phyloP scores from a whole-genome alignment of 1,140 invertebrate genomes.

The Hirudo medicinalis region DNA sequence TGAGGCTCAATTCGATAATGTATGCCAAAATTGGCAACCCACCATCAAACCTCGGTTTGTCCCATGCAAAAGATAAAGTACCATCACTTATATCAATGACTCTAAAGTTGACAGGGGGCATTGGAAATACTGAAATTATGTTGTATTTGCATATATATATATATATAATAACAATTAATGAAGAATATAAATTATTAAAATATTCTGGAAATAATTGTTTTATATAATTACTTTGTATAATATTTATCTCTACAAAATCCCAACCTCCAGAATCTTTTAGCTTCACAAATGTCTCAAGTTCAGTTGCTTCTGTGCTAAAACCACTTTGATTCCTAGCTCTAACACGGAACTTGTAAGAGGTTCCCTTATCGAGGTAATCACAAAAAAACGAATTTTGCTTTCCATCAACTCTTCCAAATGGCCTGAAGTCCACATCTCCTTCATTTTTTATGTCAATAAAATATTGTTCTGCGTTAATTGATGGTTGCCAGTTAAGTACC shows the following conservation, averaged over 20 bases:
- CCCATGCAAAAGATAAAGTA: slow-evolving; percentile 81
- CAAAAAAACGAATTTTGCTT: slow-evolving; percentile 44
- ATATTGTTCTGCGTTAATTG: slow-evolving; percentile 54
- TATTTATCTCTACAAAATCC: background rate
- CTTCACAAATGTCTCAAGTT: slow-evolving; percentile 14
- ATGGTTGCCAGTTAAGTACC: slow-evolving; percentile 49
- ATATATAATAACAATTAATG: no score
- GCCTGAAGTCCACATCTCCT: slow-evolving; percentile 28
- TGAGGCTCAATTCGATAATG: slow-evolving; percentile 51
- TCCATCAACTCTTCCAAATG: slow-evolving; percentile 16
- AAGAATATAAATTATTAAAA: background rate
- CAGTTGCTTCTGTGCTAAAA: slow-evolving; percentile 62
- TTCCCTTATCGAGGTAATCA: slow-evolving; percentile 22
- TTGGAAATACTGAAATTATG: slow-evolving; percentile 59
- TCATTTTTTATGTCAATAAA: slow-evolving; percentile 82
- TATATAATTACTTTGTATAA: no score
- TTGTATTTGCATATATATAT: background rate
- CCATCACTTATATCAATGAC: slow-evolving; percentile 87
- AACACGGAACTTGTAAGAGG: slow-evolving; percentile 74
- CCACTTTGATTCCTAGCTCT: slow-evolving; percentile 90
- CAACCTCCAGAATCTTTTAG: slow-evolving; percentile 2
- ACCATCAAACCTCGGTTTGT: slow-evolving; percentile 64
- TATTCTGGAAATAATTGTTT: background rate
- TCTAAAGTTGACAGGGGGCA: slow-evolving; percentile 65
- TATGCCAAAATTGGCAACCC: slow-evolving; percentile 87